Percentiles rank a stretch among this genome's conserved stretches.
These are phyloP conservation scores for Xenops minutus DNA, from an alignment of 2,797 vertebrate genomes.

Conservation along the genomic window DNA sequence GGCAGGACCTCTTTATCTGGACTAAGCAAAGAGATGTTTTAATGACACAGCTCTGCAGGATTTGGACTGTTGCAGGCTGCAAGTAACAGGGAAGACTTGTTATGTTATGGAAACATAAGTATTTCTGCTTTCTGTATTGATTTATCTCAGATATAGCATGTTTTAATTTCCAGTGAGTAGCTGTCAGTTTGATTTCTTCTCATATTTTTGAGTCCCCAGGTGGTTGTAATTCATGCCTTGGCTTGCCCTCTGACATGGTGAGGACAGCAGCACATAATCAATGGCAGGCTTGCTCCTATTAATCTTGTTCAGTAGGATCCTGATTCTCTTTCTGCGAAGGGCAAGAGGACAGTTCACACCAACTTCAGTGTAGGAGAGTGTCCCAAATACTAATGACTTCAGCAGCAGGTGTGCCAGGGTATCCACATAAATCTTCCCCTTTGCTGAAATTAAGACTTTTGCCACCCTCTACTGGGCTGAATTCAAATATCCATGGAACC, in stretches of 20 bases:
- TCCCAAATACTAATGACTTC: not conserved
- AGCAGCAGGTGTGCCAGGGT: conserved; percentile 35
- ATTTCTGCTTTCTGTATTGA: not conserved
- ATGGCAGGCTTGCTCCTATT: conserved; percentile 19
- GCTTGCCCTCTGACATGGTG: not conserved
- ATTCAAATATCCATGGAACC: not conserved
- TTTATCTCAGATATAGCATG: not conserved
- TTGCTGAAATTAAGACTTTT: conserved; percentile 34
- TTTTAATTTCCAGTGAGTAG: not conserved
- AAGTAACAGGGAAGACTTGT: not conserved
- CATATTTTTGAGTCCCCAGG: not conserved
- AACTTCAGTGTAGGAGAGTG: not conserved
- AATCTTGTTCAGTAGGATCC: conserved; percentile 14
- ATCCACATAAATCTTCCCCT: conserved; percentile 55
- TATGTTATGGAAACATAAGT: not conserved
- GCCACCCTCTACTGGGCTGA: conserved; percentile 20
- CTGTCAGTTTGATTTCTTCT: not conserved
- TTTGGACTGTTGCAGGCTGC: not conserved
- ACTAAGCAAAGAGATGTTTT: not conserved
- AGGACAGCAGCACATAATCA: conserved; percentile 49
- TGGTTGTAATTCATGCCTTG: conserved; percentile 21
- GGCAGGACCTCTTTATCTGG: not conserved
- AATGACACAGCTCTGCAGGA: not conserved
- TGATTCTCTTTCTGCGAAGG: not conserved
- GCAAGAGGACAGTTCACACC: conserved; percentile 23